Evolutionary conservation across 2,888 invertebrate species (phyloP), one percentile per base, ranked within the genome.

Genomic region (Drosophila affinis): DNA sequence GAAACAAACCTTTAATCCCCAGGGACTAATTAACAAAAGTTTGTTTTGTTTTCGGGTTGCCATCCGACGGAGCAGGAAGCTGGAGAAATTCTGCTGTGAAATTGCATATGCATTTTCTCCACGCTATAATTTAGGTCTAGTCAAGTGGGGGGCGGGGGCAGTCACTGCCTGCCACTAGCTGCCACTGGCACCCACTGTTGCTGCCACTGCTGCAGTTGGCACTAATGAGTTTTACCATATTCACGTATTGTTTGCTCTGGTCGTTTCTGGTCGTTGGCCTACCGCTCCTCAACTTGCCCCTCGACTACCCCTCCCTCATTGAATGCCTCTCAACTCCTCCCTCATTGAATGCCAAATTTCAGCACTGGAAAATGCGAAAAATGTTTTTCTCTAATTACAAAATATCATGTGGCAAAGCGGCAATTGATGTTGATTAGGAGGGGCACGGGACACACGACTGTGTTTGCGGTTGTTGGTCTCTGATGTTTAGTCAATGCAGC

Each of bases 211-310:
- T 81, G 79, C 77, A 79, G 64, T 72, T 85, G 84, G 86, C 82
- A 77, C 89, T 87, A 85, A 85, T 88, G 89, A 85, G 82, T 87
- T 85, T 87, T 76, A 88, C 87, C 84, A 88, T 82, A 85, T 85
- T 78, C 74, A 63, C 53, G 64, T 77, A 62, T 58, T 84, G 70
- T 88, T 84, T 88, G 85, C 61, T 57, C 72, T 79, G 65, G 63
- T 56, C 54, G 39, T 39, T 39, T 39, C 39, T 61, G 70, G 68
- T 67, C 62, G 76, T 61, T 24, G 24, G 24, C 24, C 5, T 75
- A 62, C 68, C 69, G 62, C 59, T 55, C 44, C 63, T 63, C 47
- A 29, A 14, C 39, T 14, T 27, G 34, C 21, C 21, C 56, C n/a
- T n/a, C n/a, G n/a, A n/a, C n/a, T n/a, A n/a, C n/a, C n/a, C 21